phyloP scores from a whole-genome alignment of 2,797 vertebrate genomes.

The Tokudaia tokunoshimensis region DNA sequence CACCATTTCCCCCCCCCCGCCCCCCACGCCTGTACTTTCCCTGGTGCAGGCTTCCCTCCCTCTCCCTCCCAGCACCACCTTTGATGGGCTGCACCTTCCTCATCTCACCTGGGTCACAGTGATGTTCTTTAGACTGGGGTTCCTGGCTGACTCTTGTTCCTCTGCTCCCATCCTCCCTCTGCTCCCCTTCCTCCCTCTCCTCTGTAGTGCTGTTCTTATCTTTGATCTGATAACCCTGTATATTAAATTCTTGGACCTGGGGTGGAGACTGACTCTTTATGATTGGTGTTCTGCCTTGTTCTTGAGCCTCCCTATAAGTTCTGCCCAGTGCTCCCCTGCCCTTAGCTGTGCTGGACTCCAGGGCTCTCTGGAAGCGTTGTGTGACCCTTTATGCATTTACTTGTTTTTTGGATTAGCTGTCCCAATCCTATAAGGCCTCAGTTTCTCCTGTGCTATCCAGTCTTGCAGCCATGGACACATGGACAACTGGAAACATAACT shows the following conservation, averaged over 20 bases:
- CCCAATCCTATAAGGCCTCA: neutral
- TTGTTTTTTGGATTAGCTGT: neutral
- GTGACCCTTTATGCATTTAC: neutral
- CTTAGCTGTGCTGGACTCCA: neutral
- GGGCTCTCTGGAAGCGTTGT: neutral
- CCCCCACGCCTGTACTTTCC: neutral
- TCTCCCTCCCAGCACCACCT: rapidly evolving
- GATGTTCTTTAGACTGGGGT: neutral
- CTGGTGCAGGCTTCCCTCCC: rapidly evolving
- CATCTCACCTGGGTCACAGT: neutral
- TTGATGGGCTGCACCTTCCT: neutral
- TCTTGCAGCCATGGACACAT: neutral
- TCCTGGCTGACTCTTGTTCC: neutral
- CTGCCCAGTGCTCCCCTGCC: neutral
- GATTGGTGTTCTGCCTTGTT: neutral
- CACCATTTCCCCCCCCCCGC: rapidly evolving
- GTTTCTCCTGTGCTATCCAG: neutral
- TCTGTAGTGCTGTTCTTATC: neutral
- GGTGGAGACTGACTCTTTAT: neutral
- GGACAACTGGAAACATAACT: neutral
- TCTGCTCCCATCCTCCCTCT: neutral
- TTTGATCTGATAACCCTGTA: rapidly evolving
- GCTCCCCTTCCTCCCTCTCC: neutral
- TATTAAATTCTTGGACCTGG: neutral
- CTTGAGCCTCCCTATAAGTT: neutral